Evolutionary conservation across 2,113 vertebrate species (phyloP), one percentile per base, ranked within the genome.

Genomic region (Hucho hucho): DNA sequence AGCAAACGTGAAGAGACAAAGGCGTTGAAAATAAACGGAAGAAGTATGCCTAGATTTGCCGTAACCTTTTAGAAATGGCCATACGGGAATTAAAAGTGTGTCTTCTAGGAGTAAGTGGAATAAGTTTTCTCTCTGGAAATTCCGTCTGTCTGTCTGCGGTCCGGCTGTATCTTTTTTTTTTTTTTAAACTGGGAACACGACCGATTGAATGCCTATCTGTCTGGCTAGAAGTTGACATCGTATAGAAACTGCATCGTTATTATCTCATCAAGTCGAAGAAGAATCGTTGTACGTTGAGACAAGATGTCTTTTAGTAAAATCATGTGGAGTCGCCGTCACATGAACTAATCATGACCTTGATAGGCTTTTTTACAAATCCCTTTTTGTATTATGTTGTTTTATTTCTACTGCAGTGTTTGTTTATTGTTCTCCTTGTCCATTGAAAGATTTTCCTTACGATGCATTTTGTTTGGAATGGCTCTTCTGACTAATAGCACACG

Each of bases 21-120:
- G 75, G 78, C 83, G 76, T 68, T 78, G 20, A 73, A 82, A 43
- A 32, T 22, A 69, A 74, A 46, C 53, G 24, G 46, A 68, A 78
- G 26, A 76, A 79, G 75, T 70, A 78, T 91, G 89, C 75, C 77
- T 65, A 75, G 69, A 75, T n/a, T 73, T 67, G 61, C 73, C 20
- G 64, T 56, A 59, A 5, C 4, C 22, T 70, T n/a, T 3, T 32
- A 6, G 74, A 70, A 83, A 94, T 94, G 94, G 90, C 96, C 75
- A 98, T 98, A 83, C 91, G 96, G 81, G 96, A 98, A 92, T 94
- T 98, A 72, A 98, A 98, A 95, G 96, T 98, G 73, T 98, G 97
- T 80, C 96, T 98, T 86, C 93, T 98, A 61, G 96, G 96, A 94
- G 97, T 98, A 90, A 98, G 96, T 96, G 81, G 22, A 68, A 73